Conservation (phyloP, 2,113 vertebrate species). For the Porphyrio hochstetteri region DNA sequence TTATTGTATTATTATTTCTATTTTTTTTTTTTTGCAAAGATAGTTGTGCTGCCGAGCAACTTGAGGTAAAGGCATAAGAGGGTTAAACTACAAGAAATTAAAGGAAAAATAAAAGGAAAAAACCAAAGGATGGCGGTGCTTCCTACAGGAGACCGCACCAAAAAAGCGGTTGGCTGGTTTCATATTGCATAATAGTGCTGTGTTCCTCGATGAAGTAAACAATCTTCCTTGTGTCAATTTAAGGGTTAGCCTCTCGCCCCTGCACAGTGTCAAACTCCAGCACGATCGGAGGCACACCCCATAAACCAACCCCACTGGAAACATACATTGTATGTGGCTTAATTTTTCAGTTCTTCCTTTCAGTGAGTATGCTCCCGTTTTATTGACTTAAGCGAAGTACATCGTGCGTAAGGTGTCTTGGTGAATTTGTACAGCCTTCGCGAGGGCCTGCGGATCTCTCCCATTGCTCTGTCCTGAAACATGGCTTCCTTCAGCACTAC, state of each 20-base stretch:
- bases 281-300: constrained; percentile 75
- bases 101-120: not conserved
- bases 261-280: constrained; percentile 86
- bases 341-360: constrained; percentile 70
- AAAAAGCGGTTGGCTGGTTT: constrained; percentile 95
- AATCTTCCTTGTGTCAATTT: constrained; percentile 74
- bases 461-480: constrained; percentile 99
- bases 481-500: constrained; percentile 98
- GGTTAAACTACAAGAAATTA: constrained; percentile 75
- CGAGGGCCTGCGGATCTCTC: constrained; percentile 96
- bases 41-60: constrained; percentile 90
- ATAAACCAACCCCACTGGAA: constrained; percentile 81
- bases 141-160: constrained; percentile 75
- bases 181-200: constrained; percentile 99
- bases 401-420: constrained; percentile 99
- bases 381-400: constrained; percentile 94
- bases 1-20: constrained; percentile 33
- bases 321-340: constrained; percentile 77
- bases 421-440: constrained; percentile 99
- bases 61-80: constrained; percentile 86
- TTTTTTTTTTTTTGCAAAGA: constrained; percentile 76
- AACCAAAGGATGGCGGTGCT: constrained; percentile 63
- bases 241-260: constrained; percentile 78
- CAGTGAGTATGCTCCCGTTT: constrained; percentile 54
- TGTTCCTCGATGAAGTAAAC: constrained; percentile 85